Evolutionary conservation across 2,888 invertebrate species (phyloP), one percentile per base, ranked within the genome.

Genomic region (Ceraclea dissimilis): DNA sequence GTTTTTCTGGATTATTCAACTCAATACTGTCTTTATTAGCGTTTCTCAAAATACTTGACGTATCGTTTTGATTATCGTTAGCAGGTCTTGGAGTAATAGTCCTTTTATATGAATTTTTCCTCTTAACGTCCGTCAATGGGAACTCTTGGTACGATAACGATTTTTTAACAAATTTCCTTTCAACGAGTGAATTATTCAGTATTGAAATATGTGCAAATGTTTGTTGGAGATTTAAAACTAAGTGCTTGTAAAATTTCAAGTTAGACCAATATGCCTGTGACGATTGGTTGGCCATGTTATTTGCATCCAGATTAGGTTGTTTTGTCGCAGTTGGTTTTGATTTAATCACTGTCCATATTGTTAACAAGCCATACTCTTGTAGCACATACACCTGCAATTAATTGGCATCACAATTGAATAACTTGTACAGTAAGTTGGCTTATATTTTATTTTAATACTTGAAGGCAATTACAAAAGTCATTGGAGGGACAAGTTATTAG

Each of bases 261-360:
- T 68, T 73, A 0, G 76, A 75, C 70, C 73, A 73, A 57, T 66
- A 73, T 0, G 76, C 72, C 64, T 71, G 73, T 2, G 75, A 75
- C 0, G 72, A 67, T 20, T 76, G 75, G 13, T 62, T 62, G 0
- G 62, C 52, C 2, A 10, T 8, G 8, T 13, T 49, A 13, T 8
- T 19, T 18, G 21, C 11, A 22, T 26, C 26, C 56, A 33, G 1
- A 59, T 63, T 62, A 67, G 20, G 17, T 2, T n/a, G 16, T 16
- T 48, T 44, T 17, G 63, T 58, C 31, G 16, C 10, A 51, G n/a
- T 16, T n/a, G 63, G 58, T 63, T 68, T 75, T 19, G 75, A 72
- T 65, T 73, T 72, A 20, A 73, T 65, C 62, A 77, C 70, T 0
- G 68, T 70, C 75, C 76, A 77, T 62, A 73, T 68, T 52, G 70